Evolutionary conservation across 2,113 vertebrate genomes (phyloP).

Genomic region (Sphaerodactylus townsendi): DNA sequence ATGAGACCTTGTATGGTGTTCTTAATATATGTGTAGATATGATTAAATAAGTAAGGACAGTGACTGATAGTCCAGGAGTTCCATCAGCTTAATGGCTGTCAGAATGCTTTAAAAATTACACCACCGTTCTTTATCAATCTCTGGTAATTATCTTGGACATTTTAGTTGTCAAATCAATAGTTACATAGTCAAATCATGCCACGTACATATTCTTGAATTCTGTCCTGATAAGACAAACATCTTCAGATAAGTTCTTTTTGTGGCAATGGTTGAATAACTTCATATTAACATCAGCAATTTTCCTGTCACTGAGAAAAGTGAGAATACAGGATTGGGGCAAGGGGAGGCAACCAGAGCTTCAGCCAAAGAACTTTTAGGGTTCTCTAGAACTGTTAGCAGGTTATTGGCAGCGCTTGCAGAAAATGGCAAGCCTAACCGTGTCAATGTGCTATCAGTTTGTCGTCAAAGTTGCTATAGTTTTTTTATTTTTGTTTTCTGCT

Average conservation of each 20-base stretch:
- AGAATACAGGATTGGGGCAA: too few relatives aligned
- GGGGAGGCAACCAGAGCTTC: too few relatives aligned
- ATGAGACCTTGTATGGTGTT: too few relatives aligned
- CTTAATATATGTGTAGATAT: not conserved
- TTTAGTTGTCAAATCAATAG: not conserved
- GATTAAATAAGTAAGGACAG: slow-evolving; percentile 1
- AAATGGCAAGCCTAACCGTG: too few relatives aligned
- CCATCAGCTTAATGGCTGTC: slow-evolving; percentile 3
- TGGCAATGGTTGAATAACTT: not conserved
- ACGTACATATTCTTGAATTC: not conserved
- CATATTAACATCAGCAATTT: not conserved
- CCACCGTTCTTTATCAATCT: slow-evolving; percentile 1
- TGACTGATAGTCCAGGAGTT: not conserved
- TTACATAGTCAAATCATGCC: not conserved
- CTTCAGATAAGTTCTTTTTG: not conserved
- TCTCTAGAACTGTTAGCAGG: too few relatives aligned
- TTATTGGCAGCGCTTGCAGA: too few relatives aligned
- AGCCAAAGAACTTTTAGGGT: too few relatives aligned
- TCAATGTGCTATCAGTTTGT: too few relatives aligned
- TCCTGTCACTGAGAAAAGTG: not conserved
- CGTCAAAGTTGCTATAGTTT: too few relatives aligned
- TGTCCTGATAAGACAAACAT: not conserved
- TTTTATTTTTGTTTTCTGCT: too few relatives aligned
- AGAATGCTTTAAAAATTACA: not conserved
- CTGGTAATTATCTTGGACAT: not conserved